Conservation (phyloP, 2,797 vertebrate genomes). For the Sciurus vulgaris region DNA sequence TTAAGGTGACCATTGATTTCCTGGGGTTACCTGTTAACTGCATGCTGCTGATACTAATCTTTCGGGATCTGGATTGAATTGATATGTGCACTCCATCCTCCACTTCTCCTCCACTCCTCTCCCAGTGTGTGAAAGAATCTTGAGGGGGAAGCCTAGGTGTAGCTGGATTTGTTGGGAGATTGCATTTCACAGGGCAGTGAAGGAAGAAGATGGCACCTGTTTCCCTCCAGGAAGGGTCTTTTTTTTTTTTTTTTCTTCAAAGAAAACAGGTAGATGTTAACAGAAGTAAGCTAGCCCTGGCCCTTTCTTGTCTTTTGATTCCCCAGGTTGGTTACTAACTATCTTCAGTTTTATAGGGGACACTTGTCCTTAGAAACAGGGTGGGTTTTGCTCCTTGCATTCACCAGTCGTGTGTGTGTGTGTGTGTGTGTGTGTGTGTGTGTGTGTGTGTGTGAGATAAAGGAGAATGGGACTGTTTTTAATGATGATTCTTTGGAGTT, state of each 20-base stretch:
- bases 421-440: too few species aligned
- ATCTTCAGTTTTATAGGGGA: not conserved
- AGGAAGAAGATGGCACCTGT: not conserved
- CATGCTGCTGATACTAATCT: not conserved
- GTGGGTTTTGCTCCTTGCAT: not conserved
- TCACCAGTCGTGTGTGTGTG: not conserved
- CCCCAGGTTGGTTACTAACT: not conserved
- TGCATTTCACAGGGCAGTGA: not conserved
- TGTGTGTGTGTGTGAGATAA: too few species aligned
- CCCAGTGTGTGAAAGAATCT: not conserved
- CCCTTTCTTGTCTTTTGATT: not conserved
- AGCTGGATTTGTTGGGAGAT: not conserved
- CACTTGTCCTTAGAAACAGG: not conserved
- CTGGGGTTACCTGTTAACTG: not conserved
- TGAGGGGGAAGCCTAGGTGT: not conserved
- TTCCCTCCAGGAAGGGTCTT: not conserved
- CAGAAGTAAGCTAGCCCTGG: not conserved
- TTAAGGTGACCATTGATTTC: not conserved
- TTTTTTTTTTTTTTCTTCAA: too few species aligned
- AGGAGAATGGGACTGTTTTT: not conserved
- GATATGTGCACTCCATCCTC: not conserved
- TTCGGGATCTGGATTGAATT: not conserved
- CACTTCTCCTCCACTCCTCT: not conserved
- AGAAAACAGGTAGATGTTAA: not conserved
- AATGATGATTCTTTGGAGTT: not conserved